Conservation (phyloP, 2,113 vertebrate species). For the Alces alces region DNA sequence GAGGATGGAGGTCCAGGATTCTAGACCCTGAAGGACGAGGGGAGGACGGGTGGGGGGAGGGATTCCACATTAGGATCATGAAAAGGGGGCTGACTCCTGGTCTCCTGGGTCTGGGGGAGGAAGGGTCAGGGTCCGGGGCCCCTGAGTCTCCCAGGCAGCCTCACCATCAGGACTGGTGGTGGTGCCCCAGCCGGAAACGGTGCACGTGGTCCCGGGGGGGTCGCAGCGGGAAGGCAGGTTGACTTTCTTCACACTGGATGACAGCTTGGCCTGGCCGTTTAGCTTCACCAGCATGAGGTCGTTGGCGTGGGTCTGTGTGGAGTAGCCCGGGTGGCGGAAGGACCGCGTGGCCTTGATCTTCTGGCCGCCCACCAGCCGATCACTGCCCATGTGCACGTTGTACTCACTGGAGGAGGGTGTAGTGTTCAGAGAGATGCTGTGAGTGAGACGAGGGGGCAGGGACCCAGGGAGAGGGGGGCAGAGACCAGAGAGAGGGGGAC, state of each 20-base stretch:
- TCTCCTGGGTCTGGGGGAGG: background rate
- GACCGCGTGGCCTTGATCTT: conserved; percentile 78
- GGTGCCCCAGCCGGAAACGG: conserved; percentile 84
- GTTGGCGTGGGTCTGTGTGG: conserved; percentile 76
- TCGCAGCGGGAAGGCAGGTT: conserved; percentile 80
- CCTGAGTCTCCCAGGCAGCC: background rate
- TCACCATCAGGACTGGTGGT: conserved; percentile 77
- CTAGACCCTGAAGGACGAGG: background rate
- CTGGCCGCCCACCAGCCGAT: conserved; percentile 77
- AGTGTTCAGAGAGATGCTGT: background rate
- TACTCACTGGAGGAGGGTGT: conserved; percentile 48
- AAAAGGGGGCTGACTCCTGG: background rate
- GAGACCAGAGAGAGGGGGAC: rapidly evolving
- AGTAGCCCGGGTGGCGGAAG: conserved; percentile 79
- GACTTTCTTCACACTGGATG: conserved; percentile 71
- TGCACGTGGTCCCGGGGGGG: conserved; percentile 75
- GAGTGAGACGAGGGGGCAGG: background rate
- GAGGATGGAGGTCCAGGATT: background rate
- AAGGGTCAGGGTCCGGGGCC: too few species aligned
- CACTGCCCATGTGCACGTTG: conserved; percentile 81
- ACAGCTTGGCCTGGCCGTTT: conserved; percentile 66
- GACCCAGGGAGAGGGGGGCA: background rate
- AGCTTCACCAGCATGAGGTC: conserved; percentile 88
- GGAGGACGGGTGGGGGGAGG: background rate
- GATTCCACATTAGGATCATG: too few species aligned